Evolutionary conservation across 2,113 vertebrate species (phyloP).

Genomic region (Gymnocephalus cernua): DNA sequence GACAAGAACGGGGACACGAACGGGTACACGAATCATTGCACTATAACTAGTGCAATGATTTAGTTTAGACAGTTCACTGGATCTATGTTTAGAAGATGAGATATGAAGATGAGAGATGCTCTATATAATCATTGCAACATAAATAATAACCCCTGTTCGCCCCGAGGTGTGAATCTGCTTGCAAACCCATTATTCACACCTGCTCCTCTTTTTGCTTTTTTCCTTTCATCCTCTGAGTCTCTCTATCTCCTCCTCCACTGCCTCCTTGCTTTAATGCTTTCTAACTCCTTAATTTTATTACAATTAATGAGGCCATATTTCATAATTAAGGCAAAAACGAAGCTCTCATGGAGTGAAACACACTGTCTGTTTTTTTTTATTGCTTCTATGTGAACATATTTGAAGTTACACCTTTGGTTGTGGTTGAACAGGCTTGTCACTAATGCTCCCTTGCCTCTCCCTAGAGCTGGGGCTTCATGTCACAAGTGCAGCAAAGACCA

Average conservation of each 20-base stretch:
- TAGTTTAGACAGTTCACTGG: neutral
- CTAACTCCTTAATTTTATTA: neutral
- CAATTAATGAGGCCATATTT: conserved; percentile 61
- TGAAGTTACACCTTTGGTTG: conserved; percentile 28
- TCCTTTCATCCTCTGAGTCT: neutral
- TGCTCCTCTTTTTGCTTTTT: neutral
- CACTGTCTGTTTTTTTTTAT: conserved; percentile 35
- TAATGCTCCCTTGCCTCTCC: neutral
- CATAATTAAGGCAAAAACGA: conserved; percentile 64
- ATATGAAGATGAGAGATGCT: neutral
- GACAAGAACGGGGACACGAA: too few relatives aligned
- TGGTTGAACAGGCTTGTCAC: conserved; percentile 17
- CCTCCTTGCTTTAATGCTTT: neutral
- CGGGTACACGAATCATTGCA: too few relatives aligned
- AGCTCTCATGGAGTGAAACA: conserved; percentile 18
- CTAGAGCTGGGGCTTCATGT: neutral
- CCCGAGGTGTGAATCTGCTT: conserved; percentile 14
- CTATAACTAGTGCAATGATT: neutral
- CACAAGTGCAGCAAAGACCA: neutral
- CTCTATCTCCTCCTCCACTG: neutral
- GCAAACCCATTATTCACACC: conserved; percentile 35
- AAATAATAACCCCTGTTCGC: conserved; percentile 32
- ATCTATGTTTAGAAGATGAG: too few relatives aligned
- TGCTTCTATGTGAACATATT: conserved; percentile 27
- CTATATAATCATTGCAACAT: conserved; percentile 18